Conservation (phyloP, 2,888 invertebrate genomes). For the Catocala sponsa region DNA sequence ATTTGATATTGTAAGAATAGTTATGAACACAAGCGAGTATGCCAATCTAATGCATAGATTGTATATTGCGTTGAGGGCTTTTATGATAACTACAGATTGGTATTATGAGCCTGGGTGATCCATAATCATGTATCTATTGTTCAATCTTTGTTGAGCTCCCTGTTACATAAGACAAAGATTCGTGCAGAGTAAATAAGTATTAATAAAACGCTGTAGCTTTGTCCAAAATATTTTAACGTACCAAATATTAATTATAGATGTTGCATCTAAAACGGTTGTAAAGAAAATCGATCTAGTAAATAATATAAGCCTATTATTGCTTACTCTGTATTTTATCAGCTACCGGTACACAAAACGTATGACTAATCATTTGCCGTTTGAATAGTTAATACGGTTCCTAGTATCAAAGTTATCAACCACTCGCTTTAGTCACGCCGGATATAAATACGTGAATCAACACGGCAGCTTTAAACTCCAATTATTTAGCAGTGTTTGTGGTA, state of each 20-base stretch:
- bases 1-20: not conserved
- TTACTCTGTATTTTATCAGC: constrained; percentile 28
- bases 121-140: too few species aligned
- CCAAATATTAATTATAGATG: too few species aligned
- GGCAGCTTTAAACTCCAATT: constrained; percentile 9
- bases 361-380: constrained; percentile 53
- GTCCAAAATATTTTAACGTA: too few species aligned
- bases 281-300: constrained; percentile 9
- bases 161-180: too few species aligned
- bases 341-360: constrained; percentile 30
- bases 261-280: not conserved
- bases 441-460: constrained; percentile 59
- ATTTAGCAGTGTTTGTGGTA: constrained; percentile 1
- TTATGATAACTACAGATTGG: too few species aligned
- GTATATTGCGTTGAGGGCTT: too few species aligned
- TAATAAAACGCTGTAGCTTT: too few species aligned
- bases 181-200: too few species aligned
- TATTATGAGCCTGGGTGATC: too few species aligned
- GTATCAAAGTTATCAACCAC: constrained; percentile 57
- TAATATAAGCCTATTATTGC: constrained; percentile 8
- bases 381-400: constrained; percentile 51
- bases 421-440: constrained; percentile 61
- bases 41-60: not conserved
- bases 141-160: too few species aligned
- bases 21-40: not conserved